Conservation (phyloP, 2,113 vertebrate species). For the Alligator mississippiensis region DNA sequence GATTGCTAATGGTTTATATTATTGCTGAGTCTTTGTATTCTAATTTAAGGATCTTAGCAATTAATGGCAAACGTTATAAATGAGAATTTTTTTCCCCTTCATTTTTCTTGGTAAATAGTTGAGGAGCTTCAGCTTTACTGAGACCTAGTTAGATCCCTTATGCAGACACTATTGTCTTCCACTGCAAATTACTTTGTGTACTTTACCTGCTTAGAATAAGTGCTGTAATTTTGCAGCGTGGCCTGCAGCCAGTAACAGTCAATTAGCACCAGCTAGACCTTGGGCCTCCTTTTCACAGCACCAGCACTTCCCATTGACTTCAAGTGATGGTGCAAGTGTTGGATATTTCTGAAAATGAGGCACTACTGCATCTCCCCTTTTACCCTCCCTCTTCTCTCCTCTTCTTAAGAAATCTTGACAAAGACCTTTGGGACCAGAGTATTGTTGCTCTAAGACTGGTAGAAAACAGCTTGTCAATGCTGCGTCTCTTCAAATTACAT, state of each 20-base stretch:
- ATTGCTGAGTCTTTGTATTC: background rate
- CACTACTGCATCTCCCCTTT: background rate
- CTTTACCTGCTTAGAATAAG: conserved; percentile 65
- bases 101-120: conserved; percentile 6
- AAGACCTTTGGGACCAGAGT: conserved; percentile 15
- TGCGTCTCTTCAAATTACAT: conserved; percentile 40
- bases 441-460: conserved; percentile 39
- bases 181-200: conserved; percentile 29
- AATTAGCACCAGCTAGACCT: conserved; percentile 42
- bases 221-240: conserved; percentile 59
- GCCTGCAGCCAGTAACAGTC: conserved; percentile 36
- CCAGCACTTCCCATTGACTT: background rate
- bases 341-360: conserved; percentile 23
- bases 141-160: conserved; percentile 16
- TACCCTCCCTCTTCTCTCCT: background rate
- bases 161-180: conserved; percentile 17
- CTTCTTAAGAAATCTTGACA: conserved; percentile 27
- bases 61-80: background rate
- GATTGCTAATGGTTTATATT: background rate
- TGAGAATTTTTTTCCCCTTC: background rate
- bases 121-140: conserved; percentile 11
- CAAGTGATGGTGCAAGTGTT: background rate
- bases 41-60: background rate
- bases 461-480: conserved; percentile 39
- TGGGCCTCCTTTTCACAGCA: conserved; percentile 55